Percentiles rank a stretch among this genome's conserved stretches.
Conservation (phyloP, 2,888 invertebrate species). For the Cheilosia soror region DNA sequence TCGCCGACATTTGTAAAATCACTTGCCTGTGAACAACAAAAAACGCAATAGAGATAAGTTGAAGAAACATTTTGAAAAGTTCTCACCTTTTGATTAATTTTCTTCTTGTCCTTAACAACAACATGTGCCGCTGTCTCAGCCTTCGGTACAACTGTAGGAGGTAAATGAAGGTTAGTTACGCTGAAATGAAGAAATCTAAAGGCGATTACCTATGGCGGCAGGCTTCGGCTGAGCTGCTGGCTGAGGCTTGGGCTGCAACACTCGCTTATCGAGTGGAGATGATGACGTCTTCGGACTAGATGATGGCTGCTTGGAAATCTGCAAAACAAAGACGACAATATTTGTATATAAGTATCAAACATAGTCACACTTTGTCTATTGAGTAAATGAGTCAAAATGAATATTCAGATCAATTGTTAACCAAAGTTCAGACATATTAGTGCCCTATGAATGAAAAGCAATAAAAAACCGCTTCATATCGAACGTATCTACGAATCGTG, state of each 20-base stretch:
- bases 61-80: not conserved
- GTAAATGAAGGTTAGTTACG: constrained; percentile 69
- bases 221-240: constrained; percentile 76
- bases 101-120: constrained; percentile 85
- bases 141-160: constrained; percentile 78
- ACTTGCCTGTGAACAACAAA: constrained; percentile 87
- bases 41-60: not conserved
- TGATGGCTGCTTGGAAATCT: constrained; percentile 84
- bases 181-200: constrained; percentile 16
- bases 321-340: constrained; percentile 57
- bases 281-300: constrained; percentile 82
- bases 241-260: constrained; percentile 88
- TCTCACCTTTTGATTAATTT: constrained; percentile 86
- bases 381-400: not conserved
- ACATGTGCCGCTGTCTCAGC: constrained; percentile 80
- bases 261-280: constrained; percentile 87
- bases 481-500: not conserved
- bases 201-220: constrained; percentile 77
- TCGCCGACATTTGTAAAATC: constrained; percentile 95
- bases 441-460: too few relatives aligned
- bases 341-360: not conserved
- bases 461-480: not conserved
- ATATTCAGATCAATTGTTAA: too few relatives aligned
- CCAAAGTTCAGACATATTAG: too few relatives aligned
- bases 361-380: not conserved